phyloP scores from a whole-genome alignment of 2,888 invertebrate genomes.

The Blastobasis adustella region DNA sequence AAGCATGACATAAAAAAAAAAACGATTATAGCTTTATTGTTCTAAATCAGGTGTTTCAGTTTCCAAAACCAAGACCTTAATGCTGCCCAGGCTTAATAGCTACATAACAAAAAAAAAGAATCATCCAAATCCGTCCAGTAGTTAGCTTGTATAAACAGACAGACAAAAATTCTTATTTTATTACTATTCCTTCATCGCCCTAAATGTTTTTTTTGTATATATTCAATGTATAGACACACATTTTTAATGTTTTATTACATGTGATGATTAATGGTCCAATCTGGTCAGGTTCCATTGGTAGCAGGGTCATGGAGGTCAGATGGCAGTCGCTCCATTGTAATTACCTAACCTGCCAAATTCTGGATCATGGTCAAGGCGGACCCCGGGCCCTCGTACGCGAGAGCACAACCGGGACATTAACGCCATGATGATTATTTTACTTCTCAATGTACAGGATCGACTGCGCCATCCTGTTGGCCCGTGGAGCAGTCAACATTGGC shows the following conservation, averaged over 20 bases:
- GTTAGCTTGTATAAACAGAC: background rate
- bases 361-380: background rate
- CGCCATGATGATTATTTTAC: background rate
- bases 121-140: background rate
- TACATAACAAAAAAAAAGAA: no score
- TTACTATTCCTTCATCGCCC: no score
- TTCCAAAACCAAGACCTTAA: no score
- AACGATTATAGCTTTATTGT: no score
- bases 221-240: no score
- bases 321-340: no score
- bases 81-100: no score
- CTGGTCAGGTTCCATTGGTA: background rate
- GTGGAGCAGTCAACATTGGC: slow-evolving; percentile 73
- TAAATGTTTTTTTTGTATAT: no score
- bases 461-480: slow-evolving; percentile 73
- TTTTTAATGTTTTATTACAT: background rate
- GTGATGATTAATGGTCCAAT: background rate
- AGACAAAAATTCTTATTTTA: no score
- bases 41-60: no score
- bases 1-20: no score
- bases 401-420: background rate
- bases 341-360: background rate
- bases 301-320: no score
- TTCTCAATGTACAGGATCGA: slow-evolving; percentile 59
- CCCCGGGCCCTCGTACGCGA: background rate